A percentile compares a stretch with the other conserved stretches of the same genome.
Evolutionary conservation across 2,888 invertebrate species (phyloP).

Genomic region (Isoperla grammatica): DNA sequence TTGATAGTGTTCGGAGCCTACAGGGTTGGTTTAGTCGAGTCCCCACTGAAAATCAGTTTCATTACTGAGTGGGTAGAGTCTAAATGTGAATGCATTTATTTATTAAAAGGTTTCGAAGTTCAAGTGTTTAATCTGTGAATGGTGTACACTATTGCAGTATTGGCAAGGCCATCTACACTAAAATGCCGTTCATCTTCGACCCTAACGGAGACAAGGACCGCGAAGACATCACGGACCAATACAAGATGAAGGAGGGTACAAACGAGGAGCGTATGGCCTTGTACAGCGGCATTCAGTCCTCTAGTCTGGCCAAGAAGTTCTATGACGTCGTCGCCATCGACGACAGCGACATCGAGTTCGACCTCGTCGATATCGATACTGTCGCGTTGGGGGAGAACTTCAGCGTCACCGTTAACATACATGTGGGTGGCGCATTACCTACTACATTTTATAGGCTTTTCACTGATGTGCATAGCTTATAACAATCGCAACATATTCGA

Average conservation of each 20-base stretch:
- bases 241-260: slow-evolving; percentile 68
- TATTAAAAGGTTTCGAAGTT: too few relatives aligned
- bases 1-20: too few relatives aligned
- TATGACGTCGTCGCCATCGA: slow-evolving; percentile 54
- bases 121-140: too few relatives aligned
- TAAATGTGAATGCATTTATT: too few relatives aligned
- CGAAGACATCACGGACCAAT: slow-evolving; percentile 61
- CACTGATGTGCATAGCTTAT: too few relatives aligned
- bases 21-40: too few relatives aligned
- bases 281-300: slow-evolving; percentile 66
- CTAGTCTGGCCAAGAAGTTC: slow-evolving; percentile 60
- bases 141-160: slow-evolving; percentile 61
- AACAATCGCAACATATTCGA: too few relatives aligned
- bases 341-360: slow-evolving; percentile 58
- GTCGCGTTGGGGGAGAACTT: slow-evolving; percentile 66
- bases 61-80: too few relatives aligned
- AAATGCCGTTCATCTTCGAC: slow-evolving; percentile 65
- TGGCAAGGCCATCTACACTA: slow-evolving; percentile 68
- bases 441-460: not conserved
- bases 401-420: slow-evolving; percentile 58
- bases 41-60: too few relatives aligned
- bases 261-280: slow-evolving; percentile 67
- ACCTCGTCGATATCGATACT: slow-evolving; percentile 59
- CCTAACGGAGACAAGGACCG: slow-evolving; percentile 65
- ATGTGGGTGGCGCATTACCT: slow-evolving; percentile 40